Percentiles rank a stretch among this genome's conserved stretches.
Conservation (phyloP, 2,113 vertebrate species). For the Plectropomus leopardus region DNA sequence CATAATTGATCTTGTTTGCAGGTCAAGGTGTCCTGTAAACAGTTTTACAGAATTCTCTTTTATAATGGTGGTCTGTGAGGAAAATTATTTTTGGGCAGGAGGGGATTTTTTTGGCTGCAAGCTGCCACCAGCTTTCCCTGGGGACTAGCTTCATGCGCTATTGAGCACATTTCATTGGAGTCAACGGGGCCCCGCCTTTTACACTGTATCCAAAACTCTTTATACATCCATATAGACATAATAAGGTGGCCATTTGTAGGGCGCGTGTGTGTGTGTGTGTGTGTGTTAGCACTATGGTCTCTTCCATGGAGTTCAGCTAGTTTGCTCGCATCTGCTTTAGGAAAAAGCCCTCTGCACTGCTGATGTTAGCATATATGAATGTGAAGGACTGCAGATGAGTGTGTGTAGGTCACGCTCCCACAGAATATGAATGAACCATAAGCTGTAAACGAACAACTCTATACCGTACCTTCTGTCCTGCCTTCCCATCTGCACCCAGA, state of each 20-base stretch:
- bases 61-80: too few relatives aligned
- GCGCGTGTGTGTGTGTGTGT: background rate
- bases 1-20: too few relatives aligned
- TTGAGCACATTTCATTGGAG: too few relatives aligned
- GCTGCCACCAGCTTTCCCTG: too few relatives aligned
- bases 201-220: too few relatives aligned
- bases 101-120: too few relatives aligned
- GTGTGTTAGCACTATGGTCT: slow-evolving; percentile 9
- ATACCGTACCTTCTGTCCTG: slow-evolving; percentile 80
- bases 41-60: too few relatives aligned
- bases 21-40: too few relatives aligned
- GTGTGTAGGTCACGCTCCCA: slow-evolving; percentile 45
- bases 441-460: slow-evolving; percentile 40
- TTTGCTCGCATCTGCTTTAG: slow-evolving; percentile 48
- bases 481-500: slow-evolving; percentile 76
- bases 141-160: too few relatives aligned
- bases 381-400: slow-evolving; percentile 51
- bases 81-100: too few relatives aligned
- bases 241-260: slow-evolving; percentile 5
- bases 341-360: slow-evolving; percentile 45
- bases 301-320: slow-evolving; percentile 16
- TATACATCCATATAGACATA: background rate
- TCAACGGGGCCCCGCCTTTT: too few relatives aligned
- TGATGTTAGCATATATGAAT: slow-evolving; percentile 60
- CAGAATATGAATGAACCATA: slow-evolving; percentile 62